A percentile compares a stretch with the other conserved stretches of the same genome.
These are phyloP conservation scores for Antheraea mylitta DNA, from an alignment of 1,140 invertebrate species.

Conservation along the genomic window DNA sequence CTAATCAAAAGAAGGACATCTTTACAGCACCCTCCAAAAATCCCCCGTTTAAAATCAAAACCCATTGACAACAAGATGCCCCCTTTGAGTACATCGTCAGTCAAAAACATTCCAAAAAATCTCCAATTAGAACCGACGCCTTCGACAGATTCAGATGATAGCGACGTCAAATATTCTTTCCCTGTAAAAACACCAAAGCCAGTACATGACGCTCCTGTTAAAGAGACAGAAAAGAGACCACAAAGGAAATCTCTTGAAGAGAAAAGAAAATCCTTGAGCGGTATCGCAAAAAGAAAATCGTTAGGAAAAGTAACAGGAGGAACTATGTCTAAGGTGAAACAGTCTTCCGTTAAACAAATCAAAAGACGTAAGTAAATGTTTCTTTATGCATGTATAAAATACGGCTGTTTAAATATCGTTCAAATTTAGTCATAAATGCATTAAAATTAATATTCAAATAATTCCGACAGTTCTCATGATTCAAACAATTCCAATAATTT, in stretches of 20 bases:
- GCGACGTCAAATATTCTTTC: slow-evolving; percentile 70
- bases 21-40: slow-evolving; percentile 61
- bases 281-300: slow-evolving; percentile 60
- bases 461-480: no score
- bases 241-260: slow-evolving; percentile 42
- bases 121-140: slow-evolving; percentile 31
- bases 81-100: slow-evolving; percentile 3
- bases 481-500: no score
- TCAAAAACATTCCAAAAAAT: slow-evolving; percentile 26
- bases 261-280: slow-evolving; percentile 56
- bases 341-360: slow-evolving; percentile 40
- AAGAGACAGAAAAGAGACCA: slow-evolving; percentile 22
- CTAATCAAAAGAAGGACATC: slow-evolving; percentile 61
- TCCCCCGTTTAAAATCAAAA: slow-evolving; percentile 55
- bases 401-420: no score
- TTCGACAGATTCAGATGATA: slow-evolving; percentile 64
- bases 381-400: background rate
- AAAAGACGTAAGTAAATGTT: slow-evolving; percentile 57
- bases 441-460: no score
- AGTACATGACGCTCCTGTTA: background rate
- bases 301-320: slow-evolving; percentile 36
- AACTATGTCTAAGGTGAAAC: slow-evolving; percentile 34
- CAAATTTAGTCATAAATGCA: no score
- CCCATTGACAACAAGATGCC: slow-evolving; percentile 24
- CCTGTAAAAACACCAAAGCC: slow-evolving; percentile 26